These are phyloP conservation scores for Pecten maximus DNA, from an alignment of 2,888 invertebrate genomes.

Conservation along the genomic window DNA sequence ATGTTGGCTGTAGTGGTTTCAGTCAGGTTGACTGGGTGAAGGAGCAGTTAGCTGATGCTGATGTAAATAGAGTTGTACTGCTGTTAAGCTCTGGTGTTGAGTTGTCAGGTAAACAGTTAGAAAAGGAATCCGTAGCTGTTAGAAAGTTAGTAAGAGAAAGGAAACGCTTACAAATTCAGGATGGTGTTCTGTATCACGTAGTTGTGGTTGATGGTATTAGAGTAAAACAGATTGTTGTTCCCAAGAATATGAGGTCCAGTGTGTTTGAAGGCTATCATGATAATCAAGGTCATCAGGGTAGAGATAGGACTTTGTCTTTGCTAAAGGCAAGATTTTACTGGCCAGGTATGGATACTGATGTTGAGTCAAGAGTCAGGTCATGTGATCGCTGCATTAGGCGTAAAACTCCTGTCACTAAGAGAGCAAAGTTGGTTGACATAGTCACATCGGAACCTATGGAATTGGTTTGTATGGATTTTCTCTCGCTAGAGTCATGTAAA, in stretches of 20 bases:
- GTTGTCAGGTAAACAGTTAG: not conserved
- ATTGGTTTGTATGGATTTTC: not conserved
- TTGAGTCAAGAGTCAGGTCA: not conserved
- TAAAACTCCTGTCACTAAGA: not conserved
- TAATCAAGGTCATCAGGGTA: conserved; percentile 48
- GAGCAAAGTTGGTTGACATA: not conserved
- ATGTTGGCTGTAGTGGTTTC: not conserved
- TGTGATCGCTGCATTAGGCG: not conserved
- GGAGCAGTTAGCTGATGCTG: not conserved
- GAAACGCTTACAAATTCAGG: conserved; percentile 8
- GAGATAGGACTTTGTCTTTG: conserved; percentile 40
- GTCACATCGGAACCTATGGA: not conserved
- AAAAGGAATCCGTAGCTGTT: conserved; percentile 24
- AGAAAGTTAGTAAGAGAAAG: not conserved
- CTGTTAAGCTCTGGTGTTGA: not conserved
- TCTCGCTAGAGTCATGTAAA: not conserved
- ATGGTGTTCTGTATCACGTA: conserved; percentile 44
- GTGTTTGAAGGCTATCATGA: conserved; percentile 42
- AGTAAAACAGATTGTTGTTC: conserved; percentile 44
- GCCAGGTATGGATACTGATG: conserved; percentile 42
- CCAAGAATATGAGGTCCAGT: not conserved
- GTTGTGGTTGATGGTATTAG: conserved; percentile 1
- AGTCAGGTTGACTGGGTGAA: not conserved
- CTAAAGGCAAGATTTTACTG: conserved; percentile 40
- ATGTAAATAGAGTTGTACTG: not conserved